Evolutionary conservation across 2,113 vertebrate genomes (phyloP).

Genomic region (Xenopus laevis): DNA sequence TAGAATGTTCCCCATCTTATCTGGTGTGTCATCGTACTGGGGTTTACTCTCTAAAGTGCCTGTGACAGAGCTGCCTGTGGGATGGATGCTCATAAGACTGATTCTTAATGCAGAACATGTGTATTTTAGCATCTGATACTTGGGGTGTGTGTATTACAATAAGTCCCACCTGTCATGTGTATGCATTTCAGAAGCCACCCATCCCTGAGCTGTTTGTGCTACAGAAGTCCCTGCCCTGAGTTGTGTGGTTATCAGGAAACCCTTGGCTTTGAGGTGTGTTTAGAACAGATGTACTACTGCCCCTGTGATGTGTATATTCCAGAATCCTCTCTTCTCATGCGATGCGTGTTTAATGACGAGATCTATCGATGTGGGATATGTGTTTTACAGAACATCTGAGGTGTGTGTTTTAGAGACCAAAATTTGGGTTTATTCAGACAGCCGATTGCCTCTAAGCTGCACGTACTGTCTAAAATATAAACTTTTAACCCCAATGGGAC

Average conservation of each 20-base stretch:
- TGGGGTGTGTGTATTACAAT: conserved; percentile 8
- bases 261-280: conserved; percentile 7
- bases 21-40: neutral
- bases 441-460: neutral
- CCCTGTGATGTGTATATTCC: conserved; percentile 5
- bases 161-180: conserved; percentile 13
- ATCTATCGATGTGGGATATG: neutral
- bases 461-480: neutral
- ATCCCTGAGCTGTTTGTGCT: neutral
- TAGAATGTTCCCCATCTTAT: neutral
- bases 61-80: neutral
- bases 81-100: neutral
- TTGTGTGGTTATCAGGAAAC: neutral
- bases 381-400: conserved; percentile 4
- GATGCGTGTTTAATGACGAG: neutral
- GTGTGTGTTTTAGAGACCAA: neutral
- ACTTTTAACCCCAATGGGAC: neutral
- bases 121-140: neutral
- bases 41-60: too few relatives aligned
- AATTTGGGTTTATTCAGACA: neutral
- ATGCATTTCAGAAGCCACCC: neutral
- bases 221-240: neutral
- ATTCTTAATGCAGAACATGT: neutral
- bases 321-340: conserved; percentile 5
- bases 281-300: neutral